Conservation (phyloP, 2,888 invertebrate genomes). For the Amphipoea oculea region DNA sequence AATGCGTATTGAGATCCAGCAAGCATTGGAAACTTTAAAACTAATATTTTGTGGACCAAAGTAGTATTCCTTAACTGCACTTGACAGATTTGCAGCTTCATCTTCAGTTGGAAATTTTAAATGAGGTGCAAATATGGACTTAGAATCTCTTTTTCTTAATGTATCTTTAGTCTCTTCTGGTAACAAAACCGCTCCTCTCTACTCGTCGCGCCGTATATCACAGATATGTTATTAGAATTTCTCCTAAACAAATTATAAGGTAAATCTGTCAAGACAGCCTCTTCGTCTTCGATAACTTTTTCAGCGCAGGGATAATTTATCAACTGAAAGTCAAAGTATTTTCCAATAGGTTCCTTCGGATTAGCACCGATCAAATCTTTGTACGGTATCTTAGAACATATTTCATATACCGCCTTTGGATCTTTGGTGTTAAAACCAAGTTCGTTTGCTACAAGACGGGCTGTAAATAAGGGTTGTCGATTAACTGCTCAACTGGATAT, state of each 20-base stretch:
- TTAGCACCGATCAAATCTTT: conserved; percentile 66
- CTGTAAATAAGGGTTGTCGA: conserved; percentile 25
- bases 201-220: conserved; percentile 74
- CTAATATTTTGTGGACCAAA: conserved; percentile 81
- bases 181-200: conserved; percentile 76
- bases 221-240: conserved; percentile 66
- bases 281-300: conserved; percentile 73
- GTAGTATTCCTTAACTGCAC: conserved; percentile 80
- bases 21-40: conserved; percentile 78
- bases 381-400: conserved; percentile 72
- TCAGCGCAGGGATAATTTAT: conserved; percentile 79
- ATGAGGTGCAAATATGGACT: conserved; percentile 76
- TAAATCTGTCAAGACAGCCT: conserved; percentile 76
- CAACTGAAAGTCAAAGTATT: conserved; percentile 73
- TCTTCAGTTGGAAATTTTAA: conserved; percentile 72
- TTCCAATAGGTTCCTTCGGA: conserved; percentile 24
- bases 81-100: conserved; percentile 68
- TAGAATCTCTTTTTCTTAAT: conserved; percentile 68
- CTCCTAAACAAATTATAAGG: conserved; percentile 75
- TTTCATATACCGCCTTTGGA: conserved; percentile 58
- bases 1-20: conserved; percentile 72
- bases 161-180: conserved; percentile 69
- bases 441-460: conserved; percentile 26
- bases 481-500: conserved; percentile 33
- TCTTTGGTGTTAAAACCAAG: conserved; percentile 11